Base-by-base conservation (phyloP, 2,888 invertebrate species). In the Erebia epiphron region DNA sequence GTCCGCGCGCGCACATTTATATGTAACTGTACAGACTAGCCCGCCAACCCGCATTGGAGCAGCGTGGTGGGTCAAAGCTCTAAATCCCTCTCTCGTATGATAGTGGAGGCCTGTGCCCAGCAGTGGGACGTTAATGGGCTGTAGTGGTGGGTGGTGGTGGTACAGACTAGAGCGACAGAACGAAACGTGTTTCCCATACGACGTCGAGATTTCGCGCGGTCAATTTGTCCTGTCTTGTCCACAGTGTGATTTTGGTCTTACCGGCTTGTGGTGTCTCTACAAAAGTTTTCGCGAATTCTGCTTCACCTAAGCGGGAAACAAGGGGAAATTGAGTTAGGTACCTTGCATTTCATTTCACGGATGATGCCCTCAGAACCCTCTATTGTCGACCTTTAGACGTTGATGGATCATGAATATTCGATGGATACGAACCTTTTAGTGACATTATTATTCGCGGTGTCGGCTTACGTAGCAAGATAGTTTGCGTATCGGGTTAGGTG, bases 321-420 rank as follows among this genome's bases (percentile, higher is more conserved):
- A 77, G 76, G 81, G 87, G 86, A 89, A 88, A 89, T 89, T 86
- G 84, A 82, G 80, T 87, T 86, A 82, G 80, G 87, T 86, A 82
- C 79, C 80, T 81, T 86, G 82, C 85, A 82, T 86, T 75, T 75
- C 68, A 77, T 77, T 88, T 83, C 78, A 82, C 79, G 85, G 78
- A 74, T 79, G 78, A 72, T 75, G 69, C 75, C 74, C 68, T 73
- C 79, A 75, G 71, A 77, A 68, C 69, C 68, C 76, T 75, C 75
- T 78, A 80, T 82, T 84, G 83, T 82, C 77, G 77, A 75, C 63
- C 46, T 60, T 68, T 65, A 58, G 49, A 65, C 57, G 56, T 67
- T 64, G 69, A 72, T 62, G 68, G 63, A 69, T 69, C 66, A 69
- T 69, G 69, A 67, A 71, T 69, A 66, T 62, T 65, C 63, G 35